phyloP scores from a whole-genome alignment of 2,797 vertebrate species.

The Smutsia gigantea region DNA sequence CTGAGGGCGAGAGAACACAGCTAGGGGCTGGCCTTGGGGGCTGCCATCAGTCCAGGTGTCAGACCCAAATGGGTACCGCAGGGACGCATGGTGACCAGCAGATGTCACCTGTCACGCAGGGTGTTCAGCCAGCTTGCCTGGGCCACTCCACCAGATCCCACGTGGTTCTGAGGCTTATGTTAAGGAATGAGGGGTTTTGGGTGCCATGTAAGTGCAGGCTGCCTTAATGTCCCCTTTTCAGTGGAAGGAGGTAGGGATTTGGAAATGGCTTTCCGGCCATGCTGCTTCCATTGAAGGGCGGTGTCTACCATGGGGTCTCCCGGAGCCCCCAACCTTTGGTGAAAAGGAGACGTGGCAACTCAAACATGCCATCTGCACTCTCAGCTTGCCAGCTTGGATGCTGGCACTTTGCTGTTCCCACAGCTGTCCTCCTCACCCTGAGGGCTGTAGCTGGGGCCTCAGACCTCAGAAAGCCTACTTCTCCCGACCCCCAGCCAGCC shows the following conservation, averaged over 20 bases:
- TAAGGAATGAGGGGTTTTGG: too few species aligned
- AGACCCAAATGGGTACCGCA: background rate
- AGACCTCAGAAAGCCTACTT: too few species aligned
- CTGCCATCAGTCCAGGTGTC: background rate
- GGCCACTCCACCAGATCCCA: background rate
- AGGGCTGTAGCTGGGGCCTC: too few species aligned
- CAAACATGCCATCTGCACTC: fast-evolving
- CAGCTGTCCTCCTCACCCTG: background rate
- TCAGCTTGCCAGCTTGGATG: background rate
- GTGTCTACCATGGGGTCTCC: background rate
- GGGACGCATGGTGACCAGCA: background rate
- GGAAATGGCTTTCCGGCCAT: background rate
- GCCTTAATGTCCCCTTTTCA: background rate
- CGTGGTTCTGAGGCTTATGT: background rate
- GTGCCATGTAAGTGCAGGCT: background rate
- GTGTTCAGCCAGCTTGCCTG: background rate
- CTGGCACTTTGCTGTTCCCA: fast-evolving
- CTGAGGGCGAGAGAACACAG: too few species aligned
- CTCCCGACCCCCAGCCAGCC: background rate
- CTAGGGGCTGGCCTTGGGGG: background rate
- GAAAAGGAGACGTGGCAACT: background rate
- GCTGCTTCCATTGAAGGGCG: background rate
- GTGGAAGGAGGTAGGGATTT: background rate
- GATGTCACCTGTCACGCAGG: fast-evolving
- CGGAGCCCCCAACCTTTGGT: background rate